Percentiles rank a stretch among this genome's conserved stretches.
These are phyloP conservation scores for Typhlichthys subterraneus DNA, from an alignment of 2,797 vertebrate species.

Conservation along the genomic window DNA sequence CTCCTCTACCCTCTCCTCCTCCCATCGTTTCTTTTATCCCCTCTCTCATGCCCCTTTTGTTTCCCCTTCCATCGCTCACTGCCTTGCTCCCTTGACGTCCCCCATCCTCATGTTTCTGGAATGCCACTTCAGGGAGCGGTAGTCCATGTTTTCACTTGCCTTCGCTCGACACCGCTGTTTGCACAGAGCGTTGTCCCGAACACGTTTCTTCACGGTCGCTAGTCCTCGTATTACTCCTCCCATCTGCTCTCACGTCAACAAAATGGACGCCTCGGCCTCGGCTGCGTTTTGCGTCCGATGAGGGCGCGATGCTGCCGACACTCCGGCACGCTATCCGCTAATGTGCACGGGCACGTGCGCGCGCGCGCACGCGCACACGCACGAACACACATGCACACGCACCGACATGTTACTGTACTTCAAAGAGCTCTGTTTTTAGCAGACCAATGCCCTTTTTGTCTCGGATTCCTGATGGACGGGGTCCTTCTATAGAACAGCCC, in stretches of 20 bases:
- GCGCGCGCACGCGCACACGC: no score
- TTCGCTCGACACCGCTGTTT: neutral
- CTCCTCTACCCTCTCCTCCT: neutral
- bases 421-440: conserved; percentile 41
- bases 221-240: conserved; percentile 19
- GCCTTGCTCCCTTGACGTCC: neutral
- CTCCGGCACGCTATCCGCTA: conserved; percentile 8
- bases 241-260: conserved; percentile 23
- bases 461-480: conserved; percentile 24
- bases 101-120: neutral
- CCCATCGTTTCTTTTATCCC: neutral
- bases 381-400: conserved; percentile 7
- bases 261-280: conserved; percentile 14
- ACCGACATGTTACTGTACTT: conserved; percentile 28
- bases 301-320: conserved; percentile 4
- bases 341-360: conserved; percentile 2
- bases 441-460: conserved; percentile 29
- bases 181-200: no score
- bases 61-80: neutral
- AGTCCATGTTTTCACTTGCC: no score
- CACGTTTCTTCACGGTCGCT: no score
- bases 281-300: no score
- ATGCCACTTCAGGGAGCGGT: no score
- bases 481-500: conserved; percentile 12
- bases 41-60: neutral